Conservation (phyloP, 2,797 vertebrate species). For the Pipistrellus nathusii region DNA sequence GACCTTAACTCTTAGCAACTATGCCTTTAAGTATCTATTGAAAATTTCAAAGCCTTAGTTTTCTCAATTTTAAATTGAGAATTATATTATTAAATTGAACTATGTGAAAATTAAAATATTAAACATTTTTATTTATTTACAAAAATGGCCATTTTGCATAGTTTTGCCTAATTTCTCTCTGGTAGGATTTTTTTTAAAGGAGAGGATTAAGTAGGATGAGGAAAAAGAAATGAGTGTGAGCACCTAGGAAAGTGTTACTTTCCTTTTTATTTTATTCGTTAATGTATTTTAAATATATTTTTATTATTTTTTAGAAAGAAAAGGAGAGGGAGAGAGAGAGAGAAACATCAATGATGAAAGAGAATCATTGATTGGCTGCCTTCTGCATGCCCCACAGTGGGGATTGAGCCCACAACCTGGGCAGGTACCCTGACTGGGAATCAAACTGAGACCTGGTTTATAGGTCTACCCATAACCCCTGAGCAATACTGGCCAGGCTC, state of each 20-base stretch:
- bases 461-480: too few species aligned
- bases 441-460: too few species aligned
- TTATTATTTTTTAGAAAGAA: too few species aligned
- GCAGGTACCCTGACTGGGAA: too few species aligned
- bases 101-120: background rate
- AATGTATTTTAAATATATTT: too few species aligned
- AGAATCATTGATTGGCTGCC: too few species aligned
- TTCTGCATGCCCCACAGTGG: too few species aligned
- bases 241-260: background rate
- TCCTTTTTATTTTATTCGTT: too few species aligned
- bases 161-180: background rate
- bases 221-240: background rate
- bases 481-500: too few species aligned
- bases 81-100: conserved; percentile 38
- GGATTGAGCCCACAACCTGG: too few species aligned
- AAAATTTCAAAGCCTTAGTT: background rate
- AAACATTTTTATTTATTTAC: conserved; percentile 3
- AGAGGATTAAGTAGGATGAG: background rate
- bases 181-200: background rate
- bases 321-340: too few species aligned
- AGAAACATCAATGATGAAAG: too few species aligned
- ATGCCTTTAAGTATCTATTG: background rate
- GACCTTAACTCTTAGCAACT: background rate
- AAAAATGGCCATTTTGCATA: background rate
- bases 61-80: conserved; percentile 32